Conservation (phyloP, 2,797 vertebrate genomes). For the Galago senegalensis region DNA sequence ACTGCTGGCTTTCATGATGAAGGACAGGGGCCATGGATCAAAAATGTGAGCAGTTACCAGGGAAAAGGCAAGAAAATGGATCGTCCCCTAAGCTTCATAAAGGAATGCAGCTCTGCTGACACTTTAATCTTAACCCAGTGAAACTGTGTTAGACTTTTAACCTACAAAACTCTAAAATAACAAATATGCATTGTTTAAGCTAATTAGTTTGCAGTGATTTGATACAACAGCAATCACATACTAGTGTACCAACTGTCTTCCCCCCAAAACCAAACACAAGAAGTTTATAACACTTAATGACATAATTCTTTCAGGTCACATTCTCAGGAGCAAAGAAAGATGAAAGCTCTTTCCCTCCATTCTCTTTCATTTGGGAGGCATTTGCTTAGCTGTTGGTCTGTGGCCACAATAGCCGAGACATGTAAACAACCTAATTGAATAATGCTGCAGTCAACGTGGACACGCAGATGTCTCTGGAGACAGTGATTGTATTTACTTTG, state of each 20-base stretch:
- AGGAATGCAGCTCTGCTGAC: not conserved
- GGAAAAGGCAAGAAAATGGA: not conserved
- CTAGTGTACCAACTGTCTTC: not conserved
- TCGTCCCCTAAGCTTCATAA: not conserved
- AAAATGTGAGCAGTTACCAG: not conserved
- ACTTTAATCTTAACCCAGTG: too few species aligned
- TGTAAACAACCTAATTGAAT: not conserved
- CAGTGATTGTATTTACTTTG: not conserved
- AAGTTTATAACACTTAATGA: not conserved
- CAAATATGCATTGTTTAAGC: not conserved
- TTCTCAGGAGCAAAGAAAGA: slow-evolving; percentile 29
- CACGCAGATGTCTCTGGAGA: not conserved
- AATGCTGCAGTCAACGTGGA: not conserved
- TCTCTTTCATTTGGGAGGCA: slow-evolving; percentile 46
- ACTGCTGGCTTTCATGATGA: not conserved
- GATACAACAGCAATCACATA: not conserved
- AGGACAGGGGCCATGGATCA: not conserved
- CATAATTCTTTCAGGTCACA: not conserved
- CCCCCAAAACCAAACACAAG: not conserved
- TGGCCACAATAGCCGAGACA: not conserved
- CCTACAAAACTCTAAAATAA: not conserved
- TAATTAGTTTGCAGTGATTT: not conserved
- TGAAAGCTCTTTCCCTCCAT: not conserved
- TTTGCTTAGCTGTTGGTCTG: not conserved
- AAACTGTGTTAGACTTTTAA: too few species aligned